These are phyloP conservation scores for Campylomormyrus numenius DNA, from an alignment of 2,113 vertebrate genomes.

Conservation along the genomic window DNA sequence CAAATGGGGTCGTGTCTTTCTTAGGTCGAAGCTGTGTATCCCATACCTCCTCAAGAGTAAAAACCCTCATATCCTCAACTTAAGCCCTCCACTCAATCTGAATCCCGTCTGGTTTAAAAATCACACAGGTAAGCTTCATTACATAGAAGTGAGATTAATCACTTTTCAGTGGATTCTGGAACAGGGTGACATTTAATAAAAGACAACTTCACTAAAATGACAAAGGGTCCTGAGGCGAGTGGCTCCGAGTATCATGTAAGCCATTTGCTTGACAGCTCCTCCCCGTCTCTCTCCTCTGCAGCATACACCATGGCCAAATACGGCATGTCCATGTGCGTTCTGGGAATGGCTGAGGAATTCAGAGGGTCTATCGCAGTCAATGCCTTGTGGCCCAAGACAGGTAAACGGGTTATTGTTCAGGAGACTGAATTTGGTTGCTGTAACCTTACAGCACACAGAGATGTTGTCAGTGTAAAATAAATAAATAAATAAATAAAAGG, in stretches of 20 bases:
- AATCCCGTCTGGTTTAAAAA: constrained; percentile 96
- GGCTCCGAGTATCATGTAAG: not conserved
- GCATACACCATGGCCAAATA: constrained; percentile 98
- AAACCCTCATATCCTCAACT: constrained; percentile 86
- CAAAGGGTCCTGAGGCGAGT: not conserved
- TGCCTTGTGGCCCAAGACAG: constrained; percentile 92
- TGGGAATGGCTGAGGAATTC: constrained; percentile 98
- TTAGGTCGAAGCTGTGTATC: constrained; percentile 87
- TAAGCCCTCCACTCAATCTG: constrained; percentile 89
- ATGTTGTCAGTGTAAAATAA: not conserved
- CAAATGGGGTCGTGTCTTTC: not conserved
- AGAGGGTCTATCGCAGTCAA: constrained; percentile 88
- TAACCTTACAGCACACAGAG: not conserved
- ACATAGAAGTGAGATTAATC: not conserved
- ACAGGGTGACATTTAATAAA: not conserved
- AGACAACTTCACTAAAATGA: not conserved
- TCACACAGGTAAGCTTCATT: constrained; percentile 64
- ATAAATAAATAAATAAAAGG: not conserved
- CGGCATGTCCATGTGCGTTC: constrained; percentile 97
- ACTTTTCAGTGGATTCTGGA: not conserved
- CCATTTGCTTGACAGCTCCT: not conserved
- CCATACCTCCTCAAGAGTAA: constrained; percentile 82
- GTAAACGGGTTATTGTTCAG: constrained; percentile 46
- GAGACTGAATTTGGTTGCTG: not conserved
- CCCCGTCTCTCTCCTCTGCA: constrained; percentile 32